Evolutionary conservation across 2,113 vertebrate species (phyloP), one percentile per base, ranked within the genome.

Genomic region (Anoura caudifer): DNA sequence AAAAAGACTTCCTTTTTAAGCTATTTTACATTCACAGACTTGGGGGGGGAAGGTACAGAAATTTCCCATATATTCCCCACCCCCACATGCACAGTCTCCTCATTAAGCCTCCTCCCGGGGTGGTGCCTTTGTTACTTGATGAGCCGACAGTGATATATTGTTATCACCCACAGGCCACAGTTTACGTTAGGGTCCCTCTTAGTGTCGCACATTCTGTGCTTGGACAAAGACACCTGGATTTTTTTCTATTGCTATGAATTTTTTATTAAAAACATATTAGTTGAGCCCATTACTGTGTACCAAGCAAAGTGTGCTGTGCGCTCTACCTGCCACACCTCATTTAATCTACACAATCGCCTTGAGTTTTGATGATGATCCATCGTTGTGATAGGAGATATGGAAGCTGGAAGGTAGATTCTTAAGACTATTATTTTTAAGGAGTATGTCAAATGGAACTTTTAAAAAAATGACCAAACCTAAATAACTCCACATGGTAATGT

Each of bases 401-500:
- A 95, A 77, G 47, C 59, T 81, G 56, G 63, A 90, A 87, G 28
- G 43, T 50, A 90, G 41, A 45, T 47, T 70, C 47, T 80, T 70
- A 45, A 3, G 50, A 69, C 22, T 41, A 11, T 7, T 81, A 81
- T 83, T 89, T 87, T 56, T 65, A 81, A 94, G 90, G 73, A 97
- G 59, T 75, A 16, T 83, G 81, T 67, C n/a, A 93, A 95, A 69
- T 86, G 15, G 19, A 95, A 76, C n/a, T 77, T 63, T 19, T 38
- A 91, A 50, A 76, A 84, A 54, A 31, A 28, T 31, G 47, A 65
- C 3, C 15, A 41, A 83, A 61, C 47, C 43, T 70, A 9, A 38
- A 76, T 87, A 95, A 92, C 70, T 89, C 45, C 33, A 93, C 33
- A 61, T 61, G 52, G 65, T 94, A 70, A 95, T 95, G 19, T 84